These are phyloP conservation scores for Falco berigora DNA, from an alignment of 2,797 vertebrate species.

Conservation along the genomic window DNA sequence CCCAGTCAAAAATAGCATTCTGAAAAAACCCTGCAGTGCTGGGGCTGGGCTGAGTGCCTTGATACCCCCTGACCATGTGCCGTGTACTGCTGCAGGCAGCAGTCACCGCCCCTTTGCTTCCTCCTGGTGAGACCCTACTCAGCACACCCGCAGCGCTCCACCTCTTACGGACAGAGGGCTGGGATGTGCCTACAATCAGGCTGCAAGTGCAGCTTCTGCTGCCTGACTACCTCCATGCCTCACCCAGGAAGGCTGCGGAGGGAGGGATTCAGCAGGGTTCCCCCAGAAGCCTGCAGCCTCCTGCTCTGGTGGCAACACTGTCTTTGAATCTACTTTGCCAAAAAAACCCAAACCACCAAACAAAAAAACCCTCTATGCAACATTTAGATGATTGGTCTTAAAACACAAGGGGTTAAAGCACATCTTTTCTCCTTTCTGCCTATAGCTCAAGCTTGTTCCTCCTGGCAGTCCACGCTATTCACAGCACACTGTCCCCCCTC, in stretches of 20 bases:
- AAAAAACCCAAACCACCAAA: background rate
- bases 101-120: background rate
- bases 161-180: background rate
- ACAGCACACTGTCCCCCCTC: rapidly evolving
- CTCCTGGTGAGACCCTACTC: rapidly evolving
- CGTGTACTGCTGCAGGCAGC: background rate
- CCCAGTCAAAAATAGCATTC: background rate
- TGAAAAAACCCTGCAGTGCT: background rate
- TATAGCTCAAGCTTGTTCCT: background rate
- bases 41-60: background rate
- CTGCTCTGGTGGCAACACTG: background rate
- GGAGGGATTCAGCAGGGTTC: background rate
- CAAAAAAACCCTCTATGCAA: background rate
- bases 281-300: background rate
- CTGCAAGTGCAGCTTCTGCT: background rate
- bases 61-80: rapidly evolving
- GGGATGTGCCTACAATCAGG: background rate
- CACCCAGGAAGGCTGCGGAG: background rate
- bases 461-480: background rate
- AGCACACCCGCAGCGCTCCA: background rate
- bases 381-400: background rate
- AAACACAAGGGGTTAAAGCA: background rate
- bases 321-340: background rate
- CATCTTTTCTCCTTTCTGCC: background rate
- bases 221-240: background rate